Evolutionary conservation across 2,113 vertebrate genomes (phyloP).

Genomic region (Gasterosteus aculeatus): DNA sequence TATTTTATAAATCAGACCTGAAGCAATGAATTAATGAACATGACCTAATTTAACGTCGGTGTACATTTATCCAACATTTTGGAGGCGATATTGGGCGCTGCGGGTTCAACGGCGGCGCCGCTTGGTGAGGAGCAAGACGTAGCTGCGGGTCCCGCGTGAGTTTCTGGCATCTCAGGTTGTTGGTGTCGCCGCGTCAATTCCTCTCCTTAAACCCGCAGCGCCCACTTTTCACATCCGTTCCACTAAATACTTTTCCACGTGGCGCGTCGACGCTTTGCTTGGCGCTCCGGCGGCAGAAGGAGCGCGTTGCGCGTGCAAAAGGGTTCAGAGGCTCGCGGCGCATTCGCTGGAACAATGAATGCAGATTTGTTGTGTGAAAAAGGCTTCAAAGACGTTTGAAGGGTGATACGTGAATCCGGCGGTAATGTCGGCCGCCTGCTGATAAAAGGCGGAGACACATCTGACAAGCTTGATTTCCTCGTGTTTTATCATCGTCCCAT

Average conservation of each 20-base stretch:
- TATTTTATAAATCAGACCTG: background rate
- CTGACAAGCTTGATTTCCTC: slow-evolving; percentile 38
- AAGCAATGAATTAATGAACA: background rate
- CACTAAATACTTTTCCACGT: no score
- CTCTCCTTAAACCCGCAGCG: background rate
- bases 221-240: background rate
- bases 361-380: background rate
- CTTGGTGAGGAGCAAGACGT: no score
- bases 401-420: background rate
- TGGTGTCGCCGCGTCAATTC: background rate
- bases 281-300: background rate
- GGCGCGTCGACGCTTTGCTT: no score
- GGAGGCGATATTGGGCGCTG: background rate
- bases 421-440: slow-evolving; percentile 35
- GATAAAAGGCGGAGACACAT: slow-evolving; percentile 31
- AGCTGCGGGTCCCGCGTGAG: no score
- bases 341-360: slow-evolving; percentile 9
- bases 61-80: background rate
- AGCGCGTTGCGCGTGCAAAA: background rate
- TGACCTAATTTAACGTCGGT: background rate
- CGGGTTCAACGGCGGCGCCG: background rate
- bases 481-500: background rate
- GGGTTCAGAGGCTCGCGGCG: background rate
- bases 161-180: background rate
- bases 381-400: slow-evolving; percentile 17